Base-by-base conservation (phyloP, 2,113 vertebrate genomes). In the Mormoops blainvillei region DNA sequence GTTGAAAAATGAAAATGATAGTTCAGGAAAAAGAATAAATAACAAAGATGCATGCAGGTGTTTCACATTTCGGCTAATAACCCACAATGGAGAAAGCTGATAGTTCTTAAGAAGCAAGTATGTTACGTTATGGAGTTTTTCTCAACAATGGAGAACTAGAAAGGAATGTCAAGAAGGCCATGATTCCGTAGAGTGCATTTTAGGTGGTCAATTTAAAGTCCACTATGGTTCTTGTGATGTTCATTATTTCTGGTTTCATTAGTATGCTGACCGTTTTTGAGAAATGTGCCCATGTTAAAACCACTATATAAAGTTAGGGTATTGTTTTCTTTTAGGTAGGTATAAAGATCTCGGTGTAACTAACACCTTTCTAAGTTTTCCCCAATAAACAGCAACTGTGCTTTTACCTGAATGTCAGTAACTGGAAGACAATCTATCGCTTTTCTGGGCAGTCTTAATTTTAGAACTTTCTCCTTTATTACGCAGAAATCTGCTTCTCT, bases 11-110 rank as follows among this genome's bases (percentile, higher is more conserved):
- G 43, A 91, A 94, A 50, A 89, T 24, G 16, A 76, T 15, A 61
- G 24, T 22, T 74, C 36, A 54, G n/a, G 7, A 84, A 83, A 92
- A 78, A 76, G n/a, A 94, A 96, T 68, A 85, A 92, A 33, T 19
- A 74, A 88, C 61, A 88, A 52, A 93, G 54, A 89, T 82, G 10
- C 26, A 85, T 93, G 15, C 43, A 97, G 54, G 82, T 89, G 58
- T 26, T 80, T 76, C 36, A 58, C 45, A 67, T 77, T 83, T 86
- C 91, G n/a, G 58, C 58, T 81, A 91, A 61, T 85, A 82, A 87
- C 24, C 33, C n/a, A 15, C 70, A 93, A 73, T 94, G 38, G 20
- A 74, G 31, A 88, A 70, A 94, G 86, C 2, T 58, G 5, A 4
- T 41, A 24, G 38, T 91, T 94, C 52, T 89, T 61, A 89, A 92